Percentiles rank a stretch among this genome's conserved stretches.
phyloP scores from a whole-genome alignment of 2,113 vertebrate species.

The Columba livia region DNA sequence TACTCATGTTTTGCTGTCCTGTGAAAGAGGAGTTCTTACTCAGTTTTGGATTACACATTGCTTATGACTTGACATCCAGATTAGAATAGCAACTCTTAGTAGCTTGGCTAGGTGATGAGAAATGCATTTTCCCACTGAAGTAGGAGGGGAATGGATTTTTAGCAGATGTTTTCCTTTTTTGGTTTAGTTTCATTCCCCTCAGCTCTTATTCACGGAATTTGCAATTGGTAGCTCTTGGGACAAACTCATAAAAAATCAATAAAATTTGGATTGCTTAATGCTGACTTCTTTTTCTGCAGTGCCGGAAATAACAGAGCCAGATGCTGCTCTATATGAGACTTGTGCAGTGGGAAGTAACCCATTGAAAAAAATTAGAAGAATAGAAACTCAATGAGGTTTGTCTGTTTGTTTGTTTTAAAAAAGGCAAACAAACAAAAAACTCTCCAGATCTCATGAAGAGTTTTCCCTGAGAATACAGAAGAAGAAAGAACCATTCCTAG shows the following conservation, averaged over 20 bases:
- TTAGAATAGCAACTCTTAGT: neutral
- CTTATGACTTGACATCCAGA: neutral
- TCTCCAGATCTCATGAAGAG: neutral
- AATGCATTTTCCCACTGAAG: neutral
- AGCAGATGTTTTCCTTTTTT: neutral
- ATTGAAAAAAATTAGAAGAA: neutral
- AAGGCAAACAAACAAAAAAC: neutral
- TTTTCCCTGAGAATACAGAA: neutral
- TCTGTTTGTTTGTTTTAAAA: neutral
- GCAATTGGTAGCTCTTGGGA: conserved; percentile 25
- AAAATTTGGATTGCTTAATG: neutral
- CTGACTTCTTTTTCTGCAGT: neutral
- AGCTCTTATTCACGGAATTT: conserved; percentile 6
- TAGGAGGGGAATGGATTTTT: neutral
- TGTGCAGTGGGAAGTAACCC: neutral
- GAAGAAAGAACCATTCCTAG: neutral
- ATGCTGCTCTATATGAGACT: neutral
- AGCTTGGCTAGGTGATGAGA: neutral
- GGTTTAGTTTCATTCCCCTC: neutral
- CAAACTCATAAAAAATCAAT: conserved; percentile 33
- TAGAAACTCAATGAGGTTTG: neutral
- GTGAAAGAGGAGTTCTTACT: neutral
- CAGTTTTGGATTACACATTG: neutral
- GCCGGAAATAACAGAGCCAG: neutral
- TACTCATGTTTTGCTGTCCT: neutral